Percentiles rank a stretch among this genome's conserved stretches.
Conservation (phyloP, 1,140 invertebrate species). For the Linepithema humile region DNA sequence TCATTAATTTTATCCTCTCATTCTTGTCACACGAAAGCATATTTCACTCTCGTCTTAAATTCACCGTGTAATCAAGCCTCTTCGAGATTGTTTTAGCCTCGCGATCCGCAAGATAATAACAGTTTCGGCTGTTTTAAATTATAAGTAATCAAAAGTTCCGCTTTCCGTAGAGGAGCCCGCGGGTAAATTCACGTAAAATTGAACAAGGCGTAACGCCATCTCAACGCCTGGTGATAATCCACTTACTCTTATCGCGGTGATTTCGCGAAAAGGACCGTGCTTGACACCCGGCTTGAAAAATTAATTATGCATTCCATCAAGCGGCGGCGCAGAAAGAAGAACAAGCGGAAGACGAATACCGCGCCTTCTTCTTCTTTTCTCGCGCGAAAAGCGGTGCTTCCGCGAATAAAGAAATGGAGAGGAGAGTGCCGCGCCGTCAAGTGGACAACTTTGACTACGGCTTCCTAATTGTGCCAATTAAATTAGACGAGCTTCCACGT, state of each 20-base stretch:
- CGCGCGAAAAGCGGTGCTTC: constrained; percentile 9
- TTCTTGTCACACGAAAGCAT: not conserved
- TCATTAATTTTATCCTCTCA: not conserved
- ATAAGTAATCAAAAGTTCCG: constrained; percentile 44
- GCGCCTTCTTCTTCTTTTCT: constrained; percentile 15
- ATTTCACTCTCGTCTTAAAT: not conserved
- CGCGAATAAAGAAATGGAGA: not conserved
- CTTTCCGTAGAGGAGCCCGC: constrained; percentile 5
- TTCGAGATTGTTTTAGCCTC: not conserved
- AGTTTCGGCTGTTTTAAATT: constrained; percentile 42
- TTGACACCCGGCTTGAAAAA: constrained; percentile 63
- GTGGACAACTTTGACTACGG: constrained; percentile 42
- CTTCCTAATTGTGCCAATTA: constrained; percentile 65
- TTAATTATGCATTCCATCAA: constrained; percentile 72
- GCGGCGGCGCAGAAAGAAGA: constrained; percentile 9
- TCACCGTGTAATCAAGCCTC: not conserved
- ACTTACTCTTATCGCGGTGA: constrained; percentile 64
- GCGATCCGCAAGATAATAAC: not conserved
- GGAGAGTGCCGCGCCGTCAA: not conserved
- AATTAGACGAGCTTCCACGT: constrained; percentile 51
- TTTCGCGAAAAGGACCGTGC: constrained; percentile 60
- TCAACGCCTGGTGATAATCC: constrained; percentile 41
- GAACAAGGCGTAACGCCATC: constrained; percentile 44
- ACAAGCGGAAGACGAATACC: constrained; percentile 1
- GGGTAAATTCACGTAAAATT: constrained; percentile 46